These are phyloP conservation scores for Brachionus manjavacas DNA, from an alignment of 1,140 invertebrate genomes.

Conservation along the genomic window DNA sequence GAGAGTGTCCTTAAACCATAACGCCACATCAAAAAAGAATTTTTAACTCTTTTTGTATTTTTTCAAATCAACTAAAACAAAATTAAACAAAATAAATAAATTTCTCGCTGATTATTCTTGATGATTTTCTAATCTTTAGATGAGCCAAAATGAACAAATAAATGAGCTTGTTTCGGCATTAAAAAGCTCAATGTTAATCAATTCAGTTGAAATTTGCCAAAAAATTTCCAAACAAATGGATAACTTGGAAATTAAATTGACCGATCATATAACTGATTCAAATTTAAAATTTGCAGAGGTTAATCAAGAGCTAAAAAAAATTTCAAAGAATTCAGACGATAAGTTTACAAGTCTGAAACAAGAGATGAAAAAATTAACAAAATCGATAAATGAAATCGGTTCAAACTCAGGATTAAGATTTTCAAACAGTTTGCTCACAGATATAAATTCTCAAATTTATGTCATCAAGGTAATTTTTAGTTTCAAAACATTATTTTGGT, in stretches of 20 bases:
- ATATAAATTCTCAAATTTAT: neutral
- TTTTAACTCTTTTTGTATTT: too few species aligned
- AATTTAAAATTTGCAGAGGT: neutral
- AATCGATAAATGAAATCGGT: neutral
- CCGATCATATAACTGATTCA: neutral
- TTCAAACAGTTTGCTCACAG: neutral
- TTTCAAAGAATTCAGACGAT: neutral
- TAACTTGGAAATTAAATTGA: neutral
- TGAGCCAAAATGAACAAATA: too few species aligned
- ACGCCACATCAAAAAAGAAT: too few species aligned
- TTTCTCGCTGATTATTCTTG: too few species aligned
- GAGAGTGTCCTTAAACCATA: too few species aligned
- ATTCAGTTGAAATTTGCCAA: neutral
- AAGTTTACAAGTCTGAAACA: neutral
- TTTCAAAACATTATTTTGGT: neutral
- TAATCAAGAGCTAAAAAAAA: neutral
- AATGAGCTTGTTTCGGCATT: neutral
- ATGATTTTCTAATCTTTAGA: too few species aligned
- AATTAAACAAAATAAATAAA: too few species aligned
- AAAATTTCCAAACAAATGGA: neutral
- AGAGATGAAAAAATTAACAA: neutral
- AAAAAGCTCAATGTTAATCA: neutral
- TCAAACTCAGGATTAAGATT: neutral
- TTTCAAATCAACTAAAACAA: too few species aligned
- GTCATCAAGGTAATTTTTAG: neutral